Evolutionary conservation across 2,113 vertebrate genomes (phyloP).

Genomic region (Rhombomys opimus): DNA sequence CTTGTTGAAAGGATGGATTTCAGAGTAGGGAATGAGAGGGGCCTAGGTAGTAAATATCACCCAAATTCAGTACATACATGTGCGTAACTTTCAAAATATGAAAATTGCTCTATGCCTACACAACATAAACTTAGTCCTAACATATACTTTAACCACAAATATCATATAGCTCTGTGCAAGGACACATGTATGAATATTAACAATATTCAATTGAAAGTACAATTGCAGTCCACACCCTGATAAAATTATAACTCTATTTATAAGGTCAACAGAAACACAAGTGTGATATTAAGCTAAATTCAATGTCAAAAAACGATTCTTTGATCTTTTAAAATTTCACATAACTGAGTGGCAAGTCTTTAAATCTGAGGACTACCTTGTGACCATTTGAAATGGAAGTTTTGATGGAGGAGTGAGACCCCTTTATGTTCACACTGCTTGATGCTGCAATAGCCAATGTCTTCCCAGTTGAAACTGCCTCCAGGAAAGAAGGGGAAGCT

Average conservation of each 20-base stretch:
- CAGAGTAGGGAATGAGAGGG: background rate
- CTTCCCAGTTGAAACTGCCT: too few relatives aligned
- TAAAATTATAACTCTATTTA: background rate
- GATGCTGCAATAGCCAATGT: background rate
- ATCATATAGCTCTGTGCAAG: background rate
- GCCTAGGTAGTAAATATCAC: background rate
- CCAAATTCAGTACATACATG: too few relatives aligned
- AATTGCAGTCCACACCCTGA: too few relatives aligned
- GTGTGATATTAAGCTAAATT: background rate
- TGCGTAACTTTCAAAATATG: background rate
- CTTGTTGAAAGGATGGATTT: background rate
- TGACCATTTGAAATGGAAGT: background rate
- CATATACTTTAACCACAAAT: background rate
- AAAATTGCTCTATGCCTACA: background rate
- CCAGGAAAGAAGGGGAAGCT: background rate
- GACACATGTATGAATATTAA: background rate
- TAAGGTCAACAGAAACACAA: background rate
- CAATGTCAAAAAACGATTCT: background rate
- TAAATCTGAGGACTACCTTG: background rate
- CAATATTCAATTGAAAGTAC: background rate
- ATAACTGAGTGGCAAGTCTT: background rate
- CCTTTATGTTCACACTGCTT: background rate
- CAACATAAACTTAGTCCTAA: background rate
- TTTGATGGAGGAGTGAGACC: background rate
- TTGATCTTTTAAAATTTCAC: background rate